A percentile compares a stretch with the other conserved stretches of the same genome.
phyloP scores from a whole-genome alignment of 2,888 invertebrate species.

The Euclidia mi region DNA sequence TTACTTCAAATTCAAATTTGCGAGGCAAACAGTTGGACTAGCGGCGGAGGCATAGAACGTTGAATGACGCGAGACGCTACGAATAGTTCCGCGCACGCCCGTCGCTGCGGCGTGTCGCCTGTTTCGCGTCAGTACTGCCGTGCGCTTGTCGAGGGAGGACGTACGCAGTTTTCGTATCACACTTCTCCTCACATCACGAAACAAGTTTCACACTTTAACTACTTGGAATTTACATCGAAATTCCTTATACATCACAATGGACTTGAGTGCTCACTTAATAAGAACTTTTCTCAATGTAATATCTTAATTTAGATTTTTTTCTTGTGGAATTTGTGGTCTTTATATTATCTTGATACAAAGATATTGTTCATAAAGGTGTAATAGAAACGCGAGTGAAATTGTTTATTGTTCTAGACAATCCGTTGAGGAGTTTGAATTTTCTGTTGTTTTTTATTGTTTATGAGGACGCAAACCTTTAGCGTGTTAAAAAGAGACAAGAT shows the following conservation, averaged over 20 bases:
- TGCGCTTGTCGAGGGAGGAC: conserved; percentile 75
- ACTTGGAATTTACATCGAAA: conserved; percentile 54
- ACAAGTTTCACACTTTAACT: conserved; percentile 78
- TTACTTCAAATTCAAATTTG: not conserved
- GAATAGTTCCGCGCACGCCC: conserved; percentile 74
- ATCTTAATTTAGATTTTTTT: conserved; percentile 68
- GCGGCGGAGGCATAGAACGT: conserved; percentile 15
- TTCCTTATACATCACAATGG: conserved; percentile 69
- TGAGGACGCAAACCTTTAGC: conserved; percentile 74
- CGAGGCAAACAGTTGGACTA: not conserved
- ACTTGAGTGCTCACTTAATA: conserved; percentile 66
- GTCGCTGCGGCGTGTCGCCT: conserved; percentile 73
- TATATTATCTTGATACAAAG: conserved; percentile 77
- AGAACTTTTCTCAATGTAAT: conserved; percentile 64
- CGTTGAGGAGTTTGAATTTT: conserved; percentile 78
- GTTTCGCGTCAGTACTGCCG: conserved; percentile 77
- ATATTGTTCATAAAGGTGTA: conserved; percentile 78
- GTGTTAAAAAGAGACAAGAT: conserved; percentile 87
- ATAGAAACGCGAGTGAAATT: conserved; percentile 82
- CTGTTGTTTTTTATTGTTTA: conserved; percentile 79
- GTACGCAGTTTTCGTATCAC: conserved; percentile 63
- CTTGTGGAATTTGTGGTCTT: conserved; percentile 81
- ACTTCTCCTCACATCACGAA: conserved; percentile 72
- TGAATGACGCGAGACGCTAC: conserved; percentile 29
- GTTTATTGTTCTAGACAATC: conserved; percentile 82